Evolutionary conservation across 1,140 invertebrate genomes (phyloP), one percentile per base, ranked within the genome.

Genomic region (Arctopsyche grandis): DNA sequence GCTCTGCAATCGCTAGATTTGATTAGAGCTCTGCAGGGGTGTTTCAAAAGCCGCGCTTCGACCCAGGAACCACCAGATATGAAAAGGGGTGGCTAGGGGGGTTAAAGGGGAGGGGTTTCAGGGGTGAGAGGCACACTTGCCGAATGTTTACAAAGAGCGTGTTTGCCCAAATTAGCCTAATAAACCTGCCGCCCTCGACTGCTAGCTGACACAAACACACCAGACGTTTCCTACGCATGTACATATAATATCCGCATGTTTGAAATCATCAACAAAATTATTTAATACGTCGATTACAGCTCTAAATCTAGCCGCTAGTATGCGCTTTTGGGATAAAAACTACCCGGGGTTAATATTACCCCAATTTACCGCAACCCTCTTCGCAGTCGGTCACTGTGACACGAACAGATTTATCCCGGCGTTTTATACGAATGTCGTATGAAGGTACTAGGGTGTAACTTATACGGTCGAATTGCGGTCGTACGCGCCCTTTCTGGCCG

Each of bases 101-200:
- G 63, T n/a, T 9, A 5, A 19, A 46, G 16, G 14, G 38, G 38
- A 38, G 21, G 66, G 19, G 19, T 5, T 24, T 7, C 4, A 38
- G 21, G 38, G 44, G 4, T 10, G 69, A 46, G n/a, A 16, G 56
- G 29, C 63, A 73, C 66, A 71, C 56, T 70, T 78, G 52, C 78
- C 71, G 44, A 58, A 74, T 82, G 73, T 80, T 80, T 82, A 82
- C 81, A 78, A 58, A 74, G 58, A 77, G 74, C 63, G 58, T 82
- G 81, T 82, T 82, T 82, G 69, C 63, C 73, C 75, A 79, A 82
- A 82, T 82, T 82, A 82, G 81, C 63, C 81, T 82, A 82, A 82
- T 82, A 82, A 82, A 82, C 76, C 77, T 48, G 60, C 75, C 71
- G 24, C 78, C 24, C 38, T 14, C 21, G 9, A 56, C 74, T 14